Base-by-base conservation (phyloP, 2,113 vertebrate genomes). In the Columba livia region DNA sequence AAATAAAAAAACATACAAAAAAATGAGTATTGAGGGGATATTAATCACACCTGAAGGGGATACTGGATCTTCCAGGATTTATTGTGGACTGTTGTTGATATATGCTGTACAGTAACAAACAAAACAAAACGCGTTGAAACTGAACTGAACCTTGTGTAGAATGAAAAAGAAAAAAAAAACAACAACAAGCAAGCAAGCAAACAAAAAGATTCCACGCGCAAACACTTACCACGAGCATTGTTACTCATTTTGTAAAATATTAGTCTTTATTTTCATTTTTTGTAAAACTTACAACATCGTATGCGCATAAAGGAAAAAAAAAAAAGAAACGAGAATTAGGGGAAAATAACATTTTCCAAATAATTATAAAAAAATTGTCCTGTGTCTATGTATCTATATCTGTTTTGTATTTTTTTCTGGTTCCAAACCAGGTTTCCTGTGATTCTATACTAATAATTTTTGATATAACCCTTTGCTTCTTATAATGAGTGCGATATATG, bases 371-470 rank as follows among this genome's bases (percentile, higher is more conserved):
- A 99, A 91, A 97, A 95, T 98, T 99, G 99, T 99, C 99, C 99
- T 99, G 99, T 99, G 99, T 99, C 99, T 99, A 99, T 99, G 99
- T 99, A 99, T 99, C 99, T 99, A 99, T 99, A 99, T 99, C 99
- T 99, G 99, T 99, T 99, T 99, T 99, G 99, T 99, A 98, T 99
- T 99, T 98, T 99, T 99, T 99, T 99, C 99, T 99, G 99, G 99
- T 99, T 99, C 99, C 99, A 99, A 99, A 99, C 99, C 99, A 99
- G 98, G 98, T 98, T 99, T 99, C 99, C 99, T 99, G 99, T 99
- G 99, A 99, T 99, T 99, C 99, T 99, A 99, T 99, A 99, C 99
- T 99, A 99, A 99, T 99, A 99, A 99, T 99, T 99, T 99, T 99
- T 99, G 98, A 99, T 99, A 99, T 99, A 99, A 99, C 99, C 99